Evolutionary conservation across 1,140 invertebrate species (phyloP).

Genomic region (Drosophila baimaii): DNA sequence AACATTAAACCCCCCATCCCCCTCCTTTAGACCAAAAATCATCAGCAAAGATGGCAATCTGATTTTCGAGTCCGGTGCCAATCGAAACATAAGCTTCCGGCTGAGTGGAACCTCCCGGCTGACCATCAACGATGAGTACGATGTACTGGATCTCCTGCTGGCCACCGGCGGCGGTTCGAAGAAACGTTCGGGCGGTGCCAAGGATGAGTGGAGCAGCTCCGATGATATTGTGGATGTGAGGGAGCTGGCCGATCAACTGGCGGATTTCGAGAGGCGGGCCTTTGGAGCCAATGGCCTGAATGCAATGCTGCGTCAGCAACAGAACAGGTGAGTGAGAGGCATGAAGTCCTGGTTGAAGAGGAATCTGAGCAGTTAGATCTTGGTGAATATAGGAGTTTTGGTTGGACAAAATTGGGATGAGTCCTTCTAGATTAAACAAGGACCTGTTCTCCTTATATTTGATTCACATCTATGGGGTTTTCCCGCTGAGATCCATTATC

Average conservation of each 20-base stretch:
- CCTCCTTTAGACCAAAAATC: slow-evolving; percentile 86
- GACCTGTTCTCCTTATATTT: too few relatives aligned
- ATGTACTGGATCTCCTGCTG: slow-evolving; percentile 84
- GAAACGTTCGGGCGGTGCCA: slow-evolving; percentile 49
- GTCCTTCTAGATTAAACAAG: too few relatives aligned
- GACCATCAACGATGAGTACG: slow-evolving; percentile 87
- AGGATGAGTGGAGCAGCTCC: slow-evolving; percentile 54
- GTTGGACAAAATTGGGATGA: background rate
- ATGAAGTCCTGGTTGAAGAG: too few relatives aligned
- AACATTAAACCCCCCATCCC: background rate
- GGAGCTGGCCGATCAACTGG: slow-evolving; percentile 48
- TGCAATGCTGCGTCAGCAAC: slow-evolving; percentile 25
- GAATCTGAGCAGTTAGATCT: background rate
- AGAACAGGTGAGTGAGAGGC: slow-evolving; percentile 56
- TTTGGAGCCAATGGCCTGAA: slow-evolving; percentile 56
- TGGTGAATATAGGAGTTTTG: background rate
- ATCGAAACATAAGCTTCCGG: slow-evolving; percentile 88
- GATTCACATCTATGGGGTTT: too few relatives aligned
- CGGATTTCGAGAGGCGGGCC: slow-evolving; percentile 25
- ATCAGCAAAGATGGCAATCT: slow-evolving; percentile 87
- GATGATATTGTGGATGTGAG: slow-evolving; percentile 46
- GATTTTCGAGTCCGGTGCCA: slow-evolving; percentile 87
- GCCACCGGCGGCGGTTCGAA: slow-evolving; percentile 32
- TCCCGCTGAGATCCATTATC: too few relatives aligned
- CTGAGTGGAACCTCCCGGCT: slow-evolving; percentile 87